A percentile compares a stretch with the other conserved stretches of the same genome.
These are phyloP conservation scores for Falco cherrug DNA, from an alignment of 2,797 vertebrate species.

Conservation along the genomic window DNA sequence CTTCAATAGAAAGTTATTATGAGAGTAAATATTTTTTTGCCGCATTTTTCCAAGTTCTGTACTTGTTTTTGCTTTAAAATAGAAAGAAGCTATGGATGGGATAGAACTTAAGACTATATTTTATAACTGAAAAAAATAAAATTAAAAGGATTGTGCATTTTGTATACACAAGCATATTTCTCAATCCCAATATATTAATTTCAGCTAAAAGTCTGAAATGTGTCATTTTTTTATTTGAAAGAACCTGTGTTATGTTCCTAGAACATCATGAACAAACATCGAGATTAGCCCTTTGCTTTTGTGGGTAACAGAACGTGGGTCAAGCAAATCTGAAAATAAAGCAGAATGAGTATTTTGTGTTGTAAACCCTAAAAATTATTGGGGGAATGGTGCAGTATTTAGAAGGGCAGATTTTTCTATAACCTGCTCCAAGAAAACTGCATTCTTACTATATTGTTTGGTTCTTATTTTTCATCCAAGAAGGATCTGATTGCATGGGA, in stretches of 20 bases:
- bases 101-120: neutral
- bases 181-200: neutral
- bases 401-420: neutral
- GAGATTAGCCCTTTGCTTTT: neutral
- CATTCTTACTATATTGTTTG: neutral
- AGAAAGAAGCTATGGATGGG: neutral
- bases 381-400: neutral
- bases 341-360: neutral
- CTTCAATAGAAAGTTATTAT: constrained; percentile 35
- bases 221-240: neutral
- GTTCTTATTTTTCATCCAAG: neutral
- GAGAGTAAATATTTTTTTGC: constrained; percentile 10
- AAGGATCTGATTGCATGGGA: neutral
- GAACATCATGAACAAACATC: neutral
- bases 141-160: neutral
- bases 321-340: neutral
- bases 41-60: constrained; percentile 8
- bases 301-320: neutral
- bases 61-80: neutral
- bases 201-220: neutral
- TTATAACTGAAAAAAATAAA: neutral
- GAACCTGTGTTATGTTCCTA: neutral
- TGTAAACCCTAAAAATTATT: neutral
- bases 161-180: neutral
- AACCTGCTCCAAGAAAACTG: neutral